These are phyloP conservation scores for Kryptolebias marmoratus DNA, from an alignment of 2,113 vertebrate species.

Conservation along the genomic window DNA sequence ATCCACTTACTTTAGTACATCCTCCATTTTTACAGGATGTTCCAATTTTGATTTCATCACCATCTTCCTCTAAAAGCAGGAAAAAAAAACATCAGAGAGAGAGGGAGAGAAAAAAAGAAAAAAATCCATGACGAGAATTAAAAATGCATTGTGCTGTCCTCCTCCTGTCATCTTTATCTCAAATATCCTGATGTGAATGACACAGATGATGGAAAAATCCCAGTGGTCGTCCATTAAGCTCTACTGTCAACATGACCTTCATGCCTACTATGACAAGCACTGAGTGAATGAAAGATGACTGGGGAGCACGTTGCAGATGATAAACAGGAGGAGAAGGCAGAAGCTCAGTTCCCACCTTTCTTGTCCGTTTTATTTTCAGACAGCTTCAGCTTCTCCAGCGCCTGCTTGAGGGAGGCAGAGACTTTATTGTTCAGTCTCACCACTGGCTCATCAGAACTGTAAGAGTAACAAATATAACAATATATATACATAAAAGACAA, in stretches of 20 bases:
- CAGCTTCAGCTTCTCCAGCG: slow-evolving; percentile 89
- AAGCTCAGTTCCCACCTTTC: slow-evolving; percentile 80
- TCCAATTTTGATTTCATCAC: slow-evolving; percentile 91
- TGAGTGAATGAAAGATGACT: slow-evolving; percentile 3
- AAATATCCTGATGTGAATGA: slow-evolving; percentile 42
- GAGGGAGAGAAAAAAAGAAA: background rate
- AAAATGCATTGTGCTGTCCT: slow-evolving; percentile 8
- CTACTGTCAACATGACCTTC: slow-evolving; percentile 55
- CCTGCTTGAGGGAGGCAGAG: slow-evolving; percentile 91
- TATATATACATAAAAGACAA: too few relatives aligned
- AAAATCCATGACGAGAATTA: slow-evolving; percentile 22
- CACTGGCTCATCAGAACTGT: slow-evolving; percentile 90
- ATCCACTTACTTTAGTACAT: slow-evolving; percentile 87
- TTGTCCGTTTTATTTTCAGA: slow-evolving; percentile 81
- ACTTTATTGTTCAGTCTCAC: slow-evolving; percentile 89
- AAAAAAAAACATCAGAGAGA: background rate
- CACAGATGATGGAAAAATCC: slow-evolving; percentile 37
- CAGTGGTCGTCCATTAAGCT: slow-evolving; percentile 49
- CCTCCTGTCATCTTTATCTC: slow-evolving; percentile 42
- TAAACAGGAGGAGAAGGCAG: background rate
- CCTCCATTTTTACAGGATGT: slow-evolving; percentile 94
- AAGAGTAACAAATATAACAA: slow-evolving; percentile 16
- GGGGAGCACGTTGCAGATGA: background rate
- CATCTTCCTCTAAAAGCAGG: slow-evolving; percentile 85
- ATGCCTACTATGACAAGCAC: slow-evolving; percentile 17